Conservation (phyloP, 1,140 invertebrate species). For the Phymastichus coffea region DNA sequence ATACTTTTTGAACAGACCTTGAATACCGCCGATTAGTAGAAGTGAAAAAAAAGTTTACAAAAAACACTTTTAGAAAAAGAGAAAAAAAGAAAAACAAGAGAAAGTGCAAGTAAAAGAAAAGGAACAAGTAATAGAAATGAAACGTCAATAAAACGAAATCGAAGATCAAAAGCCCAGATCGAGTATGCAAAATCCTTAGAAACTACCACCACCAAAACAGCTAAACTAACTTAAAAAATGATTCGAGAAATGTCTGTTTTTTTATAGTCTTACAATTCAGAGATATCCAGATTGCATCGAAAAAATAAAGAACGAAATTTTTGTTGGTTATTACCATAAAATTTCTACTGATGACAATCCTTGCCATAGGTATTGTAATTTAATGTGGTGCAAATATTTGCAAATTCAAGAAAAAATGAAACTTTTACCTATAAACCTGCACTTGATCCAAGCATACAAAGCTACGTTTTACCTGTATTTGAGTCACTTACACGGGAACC, state of each 20-base stretch:
- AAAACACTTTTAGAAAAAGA: slow-evolving; percentile 9
- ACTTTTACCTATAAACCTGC: slow-evolving; percentile 19
- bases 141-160: not conserved
- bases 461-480: slow-evolving; percentile 21
- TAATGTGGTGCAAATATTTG: slow-evolving; percentile 9
- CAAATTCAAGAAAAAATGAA: slow-evolving; percentile 10
- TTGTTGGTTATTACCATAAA: slow-evolving; percentile 16
- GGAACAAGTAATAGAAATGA: no score
- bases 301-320: slow-evolving; percentile 11
- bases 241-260: slow-evolving; percentile 8
- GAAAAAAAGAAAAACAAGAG: not conserved
- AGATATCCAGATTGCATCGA: slow-evolving; percentile 6
- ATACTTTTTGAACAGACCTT: no score
- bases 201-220: not conserved
- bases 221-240: slow-evolving; percentile 1
- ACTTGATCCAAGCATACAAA: slow-evolving; percentile 16
- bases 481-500: slow-evolving; percentile 27
- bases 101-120: not conserved
- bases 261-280: slow-evolving; percentile 1
- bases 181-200: not conserved
- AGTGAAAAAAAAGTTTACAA: slow-evolving; percentile 3
- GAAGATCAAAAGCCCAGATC: not conserved
- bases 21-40: slow-evolving; percentile 1
- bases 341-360: slow-evolving; percentile 15
- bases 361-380: slow-evolving; percentile 9